Evolutionary conservation across 2,113 vertebrate genomes (phyloP), one percentile per base, ranked within the genome.

Genomic region (Malurus melanocephalus): DNA sequence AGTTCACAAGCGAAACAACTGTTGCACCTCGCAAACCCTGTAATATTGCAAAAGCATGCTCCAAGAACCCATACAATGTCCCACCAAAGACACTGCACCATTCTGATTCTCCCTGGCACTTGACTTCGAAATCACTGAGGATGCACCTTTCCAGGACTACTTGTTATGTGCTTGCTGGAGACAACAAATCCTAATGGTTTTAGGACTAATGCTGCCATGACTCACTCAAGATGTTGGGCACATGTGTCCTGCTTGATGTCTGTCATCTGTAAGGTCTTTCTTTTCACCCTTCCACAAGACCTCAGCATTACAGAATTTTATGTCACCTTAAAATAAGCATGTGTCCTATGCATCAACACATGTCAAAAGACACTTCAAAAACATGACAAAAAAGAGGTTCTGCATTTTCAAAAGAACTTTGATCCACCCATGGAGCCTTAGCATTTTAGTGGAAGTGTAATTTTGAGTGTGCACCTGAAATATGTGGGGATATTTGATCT

Each of bases 381-480:
- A 69, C 28, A 59, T 13, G 33, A 28, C 46, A 86, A 40, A 84
- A 76, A 76, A 72, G 33, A 49, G 16, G 35, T 43, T 66, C 32
- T 22, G 30, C n/a, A 66, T 57, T 89, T 90, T 91, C 30, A 62
- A 77, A 85, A 61, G 15, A 65, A 55, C 28, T 89, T 90, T 60
- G 23, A 66, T 66, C 27, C 66, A 79, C 19, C 73, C 78, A 33
- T 21, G 71, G 71, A 92, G 74, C 23, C 24, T 56, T 61, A 69
- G 57, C 75, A 80, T 92, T 92, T 95, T 76, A 62, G 57, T 55
- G 30, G 32, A 32, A 73, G 57, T 60, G 62, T 81, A 83, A 85
- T 93, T 95, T 55, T 94, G 90, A 95, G 89, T 90, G 33, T 53
- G 53, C 46, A 80, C 90, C 46, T 90, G 51, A 93, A 95, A 89